Base-by-base conservation (phyloP, 2,888 invertebrate species). In the Teinopalpus imperialis region DNA sequence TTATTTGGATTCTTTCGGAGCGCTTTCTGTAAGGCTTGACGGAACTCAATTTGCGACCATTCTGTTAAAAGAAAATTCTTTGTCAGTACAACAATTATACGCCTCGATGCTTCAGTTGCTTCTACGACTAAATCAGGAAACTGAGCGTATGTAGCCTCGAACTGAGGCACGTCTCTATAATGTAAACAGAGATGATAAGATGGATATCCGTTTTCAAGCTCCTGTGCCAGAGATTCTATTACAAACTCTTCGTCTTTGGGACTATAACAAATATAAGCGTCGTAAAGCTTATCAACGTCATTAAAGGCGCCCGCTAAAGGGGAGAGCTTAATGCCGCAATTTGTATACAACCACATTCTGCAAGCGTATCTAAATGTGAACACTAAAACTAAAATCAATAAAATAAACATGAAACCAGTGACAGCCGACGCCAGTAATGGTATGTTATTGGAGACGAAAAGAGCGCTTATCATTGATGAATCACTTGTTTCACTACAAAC, bases 251-350 rank as follows among this genome's bases (percentile, higher is more conserved):
- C 96, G 82, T 97, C 97, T 81, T 95, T 95, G 53, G 95, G 95
- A 66, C 96, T 96, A 90, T 98, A 98, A 70, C 97, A 93, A 50
- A 98, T 94, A 85, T 97, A 98, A 56, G 96, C 97, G 81, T 98
- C 98, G 85, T 96, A 97, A 52, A 95, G 91, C 74, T 96, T 95
- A 76, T 96, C 96, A 58, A 94, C 91, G 69, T 95, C 95, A 78
- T 95, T 95, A 77, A 91, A 92, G 50, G 91, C 90, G 46, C 92
- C 89, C 52, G 92, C 90, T 56, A 93, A 91, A 49, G 94, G 91
- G 76, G 95, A 94, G 60, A 97, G 91, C 56, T 96, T 91, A 49
- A 97, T 92, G 16, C 96, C 97, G 81, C 96, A 97, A 65, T 94
- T 93, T 55, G 95, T 94, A 81, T 95, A 96, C 52, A 96, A 90